Evolutionary conservation across 2,113 vertebrate genomes (phyloP).

Genomic region (Bolborhynchus lineola): DNA sequence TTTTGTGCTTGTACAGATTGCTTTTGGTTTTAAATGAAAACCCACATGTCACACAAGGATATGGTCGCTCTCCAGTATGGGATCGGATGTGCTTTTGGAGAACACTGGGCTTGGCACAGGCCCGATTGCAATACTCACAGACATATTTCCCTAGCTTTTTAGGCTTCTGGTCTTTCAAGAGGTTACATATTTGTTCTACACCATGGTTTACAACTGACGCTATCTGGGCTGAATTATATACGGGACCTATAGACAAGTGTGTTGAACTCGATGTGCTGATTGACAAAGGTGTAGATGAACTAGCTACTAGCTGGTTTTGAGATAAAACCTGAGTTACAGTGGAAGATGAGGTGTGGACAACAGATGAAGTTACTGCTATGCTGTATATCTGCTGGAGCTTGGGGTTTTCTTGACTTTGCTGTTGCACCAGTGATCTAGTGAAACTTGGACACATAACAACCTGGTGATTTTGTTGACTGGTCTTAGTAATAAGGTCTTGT

Average conservation of each 20-base stretch:
- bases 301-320: constrained; percentile 85
- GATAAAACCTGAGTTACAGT: constrained; percentile 83
- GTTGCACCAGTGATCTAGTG: constrained; percentile 67
- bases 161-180: constrained; percentile 93
- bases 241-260: constrained; percentile 82
- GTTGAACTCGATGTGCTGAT: constrained; percentile 82
- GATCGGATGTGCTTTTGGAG: constrained; percentile 97
- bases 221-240: constrained; percentile 86
- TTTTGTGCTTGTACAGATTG: constrained; percentile 99
- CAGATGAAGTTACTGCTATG: constrained; percentile 75
- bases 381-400: constrained; percentile 82
- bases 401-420: constrained; percentile 76
- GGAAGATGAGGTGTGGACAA: constrained; percentile 79
- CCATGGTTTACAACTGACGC: constrained; percentile 84
- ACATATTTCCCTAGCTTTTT: constrained; percentile 98
- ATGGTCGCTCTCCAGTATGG: constrained; percentile 96
- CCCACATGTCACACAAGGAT: constrained; percentile 96
- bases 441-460: constrained; percentile 71
- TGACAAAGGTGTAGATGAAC: constrained; percentile 82
- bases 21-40: constrained; percentile 99
- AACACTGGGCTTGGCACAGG: constrained; percentile 97
- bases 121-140: constrained; percentile 92
- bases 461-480: constrained; percentile 66
- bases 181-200: constrained; percentile 85
- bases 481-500: constrained; percentile 58